Base-by-base conservation (phyloP, 37 sponge, comb jelly and placozoan genomes). In the Haliclona indistincta region DNA sequence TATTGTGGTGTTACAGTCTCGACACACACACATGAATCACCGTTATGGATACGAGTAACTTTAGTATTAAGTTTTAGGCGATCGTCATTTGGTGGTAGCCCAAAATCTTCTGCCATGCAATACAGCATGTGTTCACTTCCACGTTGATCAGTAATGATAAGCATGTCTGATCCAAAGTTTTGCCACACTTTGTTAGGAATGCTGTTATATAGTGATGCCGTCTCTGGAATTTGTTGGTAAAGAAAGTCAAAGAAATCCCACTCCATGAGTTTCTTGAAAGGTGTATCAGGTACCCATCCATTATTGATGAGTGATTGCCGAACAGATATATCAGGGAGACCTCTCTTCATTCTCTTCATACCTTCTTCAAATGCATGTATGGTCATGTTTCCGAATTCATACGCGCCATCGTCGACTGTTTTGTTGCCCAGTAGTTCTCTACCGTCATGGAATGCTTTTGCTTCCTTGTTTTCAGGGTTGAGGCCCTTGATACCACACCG, bases 1-100 rank as follows among this genome's bases (percentile, higher is more conserved):
- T 45, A 64, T 15, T 55, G 54, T 51, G 60, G 56, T 15, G 19
- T 51, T 19, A 19, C 19, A 11, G 25, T 45, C 1, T 33, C 77
- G 4, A 43, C 85, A 73, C 89, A 88, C 26, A 89, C 89, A 75
- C 84, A 89, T 0, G 54, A 26, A 22, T 82, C 78, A 36, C 66
- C 65, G 68, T 68, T 73, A n/a, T 88, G 60, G 17, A 82, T 67
- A 0, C 32, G 20, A 15, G 49, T 78, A n/a, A 88, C 79, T 3
- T 37, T 54, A 0, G 69, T 51, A 20, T 65, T 73, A 53, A 83
- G 39, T 26, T 66, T 63, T 26, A 88, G 39, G 38, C 78, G 35
- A 20, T 38, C 43, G 55, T 81, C 78, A 22, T 65, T 22, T 2
- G 19, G n/a, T 19, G 0, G 41, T 3, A 61, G 43, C n/a, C n/a